Conservation (phyloP, 2,888 invertebrate species). For the Noctua fimbriata region DNA sequence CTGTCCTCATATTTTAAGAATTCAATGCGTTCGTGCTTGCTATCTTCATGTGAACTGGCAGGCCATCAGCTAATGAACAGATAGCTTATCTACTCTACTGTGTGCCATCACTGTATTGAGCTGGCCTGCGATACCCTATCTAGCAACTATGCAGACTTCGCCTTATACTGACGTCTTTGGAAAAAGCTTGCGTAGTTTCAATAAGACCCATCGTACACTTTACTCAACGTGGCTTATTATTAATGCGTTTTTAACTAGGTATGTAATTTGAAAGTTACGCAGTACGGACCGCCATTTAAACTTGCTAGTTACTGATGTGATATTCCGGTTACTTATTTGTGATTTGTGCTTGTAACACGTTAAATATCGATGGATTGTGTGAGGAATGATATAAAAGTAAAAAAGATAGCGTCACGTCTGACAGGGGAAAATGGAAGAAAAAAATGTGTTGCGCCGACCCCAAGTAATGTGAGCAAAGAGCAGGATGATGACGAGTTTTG, state of each 20-base stretch:
- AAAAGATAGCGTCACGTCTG: not conserved
- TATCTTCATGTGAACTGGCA: not conserved
- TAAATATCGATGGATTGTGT: not conserved
- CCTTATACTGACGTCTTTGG: constrained; percentile 33
- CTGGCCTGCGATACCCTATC: constrained; percentile 23
- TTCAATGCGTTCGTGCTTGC: not conserved
- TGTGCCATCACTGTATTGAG: constrained; percentile 16
- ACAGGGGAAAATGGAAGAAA: not conserved
- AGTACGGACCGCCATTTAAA: not conserved
- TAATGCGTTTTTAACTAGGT: not conserved
- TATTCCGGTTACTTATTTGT: not conserved
- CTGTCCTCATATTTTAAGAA: not conserved
- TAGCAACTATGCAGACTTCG: not conserved
- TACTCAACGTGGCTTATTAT: not conserved
- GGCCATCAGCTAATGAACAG: constrained; percentile 17
- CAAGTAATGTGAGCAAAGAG: not conserved
- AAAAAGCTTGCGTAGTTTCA: constrained; percentile 4
- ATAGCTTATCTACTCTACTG: constrained; percentile 25
- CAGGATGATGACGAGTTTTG: not conserved
- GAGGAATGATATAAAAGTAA: not conserved
- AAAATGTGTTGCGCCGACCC: not conserved
- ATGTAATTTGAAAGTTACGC: not conserved
- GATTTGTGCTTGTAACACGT: not conserved
- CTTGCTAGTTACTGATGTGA: not conserved
- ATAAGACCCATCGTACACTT: not conserved